Conservation (phyloP, 53 echinoderm and acorn worm genomes). For the Patiria pectinifera region DNA sequence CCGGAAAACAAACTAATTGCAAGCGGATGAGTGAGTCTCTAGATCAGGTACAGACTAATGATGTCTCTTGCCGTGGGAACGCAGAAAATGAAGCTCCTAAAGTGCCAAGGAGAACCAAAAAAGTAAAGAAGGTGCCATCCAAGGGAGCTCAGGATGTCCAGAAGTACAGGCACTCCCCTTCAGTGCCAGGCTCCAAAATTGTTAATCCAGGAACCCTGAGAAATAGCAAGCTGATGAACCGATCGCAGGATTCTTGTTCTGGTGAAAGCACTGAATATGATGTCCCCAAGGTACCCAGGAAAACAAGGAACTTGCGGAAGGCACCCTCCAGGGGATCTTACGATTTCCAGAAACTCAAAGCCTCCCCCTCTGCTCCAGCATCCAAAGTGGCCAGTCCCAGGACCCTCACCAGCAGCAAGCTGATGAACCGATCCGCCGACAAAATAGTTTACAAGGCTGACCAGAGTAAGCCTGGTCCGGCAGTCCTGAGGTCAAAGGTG, state of each 20-base stretch:
- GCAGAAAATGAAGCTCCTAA: slow-evolving; percentile 40
- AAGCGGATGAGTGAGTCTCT: neutral
- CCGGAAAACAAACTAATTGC: neutral
- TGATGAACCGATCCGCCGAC: slow-evolving; percentile 1
- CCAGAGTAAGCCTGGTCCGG: neutral
- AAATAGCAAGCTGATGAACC: slow-evolving; percentile 2
- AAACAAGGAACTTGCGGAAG: neutral
- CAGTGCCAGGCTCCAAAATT: slow-evolving; percentile 5
- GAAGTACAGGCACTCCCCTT: neutral
- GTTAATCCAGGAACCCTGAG: slow-evolving; percentile 19
- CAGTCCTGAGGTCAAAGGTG: neutral
- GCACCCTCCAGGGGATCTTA: neutral
- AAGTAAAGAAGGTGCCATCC: slow-evolving; percentile 17
- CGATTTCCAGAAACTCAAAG: slow-evolving; percentile 8
- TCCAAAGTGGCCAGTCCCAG: neutral
- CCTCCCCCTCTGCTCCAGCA: neutral
- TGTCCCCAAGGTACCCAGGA: neutral
- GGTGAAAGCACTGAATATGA: neutral
- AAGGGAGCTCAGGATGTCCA: slow-evolving; percentile 19
- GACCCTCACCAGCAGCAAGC: neutral
- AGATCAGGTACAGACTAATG: neutral
- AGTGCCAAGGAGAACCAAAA: neutral
- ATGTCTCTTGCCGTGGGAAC: neutral
- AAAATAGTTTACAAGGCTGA: neutral
- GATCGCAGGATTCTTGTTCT: neutral